Evolutionary conservation across 2,888 invertebrate species (phyloP), one percentile per base, ranked within the genome.

Genomic region (Amblyteles armatorius): DNA sequence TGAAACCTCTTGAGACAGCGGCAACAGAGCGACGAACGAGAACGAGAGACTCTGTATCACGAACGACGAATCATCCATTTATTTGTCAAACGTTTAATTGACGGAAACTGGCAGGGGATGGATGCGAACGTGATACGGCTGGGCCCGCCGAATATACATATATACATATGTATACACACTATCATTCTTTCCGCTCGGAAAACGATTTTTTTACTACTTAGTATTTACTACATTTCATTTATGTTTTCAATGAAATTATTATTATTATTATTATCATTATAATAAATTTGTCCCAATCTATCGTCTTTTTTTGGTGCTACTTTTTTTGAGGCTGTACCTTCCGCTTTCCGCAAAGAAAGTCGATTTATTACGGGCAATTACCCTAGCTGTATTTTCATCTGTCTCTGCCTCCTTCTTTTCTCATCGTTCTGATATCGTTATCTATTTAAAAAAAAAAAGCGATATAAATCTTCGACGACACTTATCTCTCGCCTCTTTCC

Each of bases 1-100:
- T 93, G 92, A 93, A 91, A 90, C 92, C 93, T 92, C 93, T 93
- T 91, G 93, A 93, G 93, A 93, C 93, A 91, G 90, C 88, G 87
- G 88, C 82, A 78, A 50, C 63, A 67, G 69, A 76, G 78, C 73
- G 73, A 79, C 68, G 74, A 67, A 40, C 67, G 52, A 88, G 86
- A 89, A 86, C 88, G 88, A 90, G 88, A 88, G 88, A 87, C 87
- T 90, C 89, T 89, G 65, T 50, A 85, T 77, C 78, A 79, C 82
- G 16, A 78, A 81, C 87, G 89, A 89, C 89, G 89, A 91, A 91
- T 92, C 91, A 91, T 90, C 91, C 90, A 90, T 92, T 91, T 92
- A 92, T 92, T 92, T 90, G 88, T 86, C 91, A 87, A 90, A 89
- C 90, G 89, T 89, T 92, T 92, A 92, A 92, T 92, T 92, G 93